Conservation (phyloP, 2,113 vertebrate species). For the Lampris megalopsis region DNA sequence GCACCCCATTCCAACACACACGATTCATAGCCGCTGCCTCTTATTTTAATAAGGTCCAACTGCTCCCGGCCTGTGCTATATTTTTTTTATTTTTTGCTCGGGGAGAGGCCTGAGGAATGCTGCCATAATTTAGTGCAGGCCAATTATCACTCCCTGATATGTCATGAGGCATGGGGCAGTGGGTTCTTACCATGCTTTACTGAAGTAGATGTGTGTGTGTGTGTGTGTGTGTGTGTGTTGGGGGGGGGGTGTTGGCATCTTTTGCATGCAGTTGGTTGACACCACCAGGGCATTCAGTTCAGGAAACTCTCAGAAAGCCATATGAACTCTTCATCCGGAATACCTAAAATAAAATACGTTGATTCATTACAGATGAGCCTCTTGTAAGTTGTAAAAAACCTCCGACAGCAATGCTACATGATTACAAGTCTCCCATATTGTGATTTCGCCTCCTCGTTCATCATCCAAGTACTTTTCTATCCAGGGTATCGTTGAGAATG, state of each 20-base stretch:
- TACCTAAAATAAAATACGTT: background rate
- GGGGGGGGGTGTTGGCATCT: background rate
- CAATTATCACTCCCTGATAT: constrained; percentile 52
- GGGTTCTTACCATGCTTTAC: constrained; percentile 15
- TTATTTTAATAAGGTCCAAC: constrained; percentile 61
- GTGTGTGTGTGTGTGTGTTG: background rate
- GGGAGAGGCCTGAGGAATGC: constrained; percentile 18
- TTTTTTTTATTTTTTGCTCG: constrained; percentile 9
- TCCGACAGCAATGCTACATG: background rate
- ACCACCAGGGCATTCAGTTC: background rate
- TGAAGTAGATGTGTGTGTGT: constrained; percentile 12
- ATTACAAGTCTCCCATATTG: background rate
- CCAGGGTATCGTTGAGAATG: background rate
- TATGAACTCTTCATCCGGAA: background rate
- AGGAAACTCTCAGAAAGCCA: background rate
- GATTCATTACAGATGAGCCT: background rate
- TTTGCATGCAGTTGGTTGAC: constrained; percentile 5
- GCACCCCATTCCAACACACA: constrained; percentile 34
- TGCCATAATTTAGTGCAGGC: constrained; percentile 37
- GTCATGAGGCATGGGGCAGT: constrained; percentile 7
- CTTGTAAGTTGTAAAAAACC: too few relatives aligned
- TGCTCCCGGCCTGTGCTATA: constrained; percentile 40
- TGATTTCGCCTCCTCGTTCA: background rate
- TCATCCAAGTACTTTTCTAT: background rate
- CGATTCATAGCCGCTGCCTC: constrained; percentile 54